A percentile compares a stretch with the other conserved stretches of the same genome.
Conservation (phyloP, 2,797 vertebrate genomes). For the Menidia menidia region DNA sequence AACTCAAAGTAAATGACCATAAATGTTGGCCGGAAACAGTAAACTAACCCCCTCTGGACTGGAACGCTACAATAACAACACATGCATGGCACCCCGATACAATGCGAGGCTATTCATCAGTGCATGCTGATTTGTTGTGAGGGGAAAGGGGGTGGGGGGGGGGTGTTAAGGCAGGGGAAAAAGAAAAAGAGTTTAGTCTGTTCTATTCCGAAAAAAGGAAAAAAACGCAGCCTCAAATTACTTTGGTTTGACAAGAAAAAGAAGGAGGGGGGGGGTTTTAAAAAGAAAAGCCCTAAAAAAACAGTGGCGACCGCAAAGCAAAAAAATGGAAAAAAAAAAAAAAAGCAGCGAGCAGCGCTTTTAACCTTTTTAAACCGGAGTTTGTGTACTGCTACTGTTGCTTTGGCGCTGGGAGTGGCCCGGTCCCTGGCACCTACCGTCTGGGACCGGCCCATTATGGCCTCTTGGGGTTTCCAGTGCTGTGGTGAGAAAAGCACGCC, state of each 20-base stretch:
- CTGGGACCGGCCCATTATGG: slow-evolving; percentile 77
- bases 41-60: background rate
- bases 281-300: slow-evolving; percentile 86
- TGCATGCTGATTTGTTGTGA: background rate
- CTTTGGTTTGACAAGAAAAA: slow-evolving; percentile 83
- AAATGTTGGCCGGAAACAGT: too few species aligned
- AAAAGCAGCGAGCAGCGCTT: slow-evolving; percentile 81
- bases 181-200: slow-evolving; percentile 84
- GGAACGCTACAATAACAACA: background rate
- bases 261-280: slow-evolving; percentile 80
- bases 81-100: background rate
- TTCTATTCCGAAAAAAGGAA: slow-evolving; percentile 81
- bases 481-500: slow-evolving; percentile 76
- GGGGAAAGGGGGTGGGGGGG: slow-evolving; percentile 17
- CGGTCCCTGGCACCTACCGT: slow-evolving; percentile 78
- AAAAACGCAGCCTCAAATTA: slow-evolving; percentile 84
- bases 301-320: slow-evolving; percentile 82
- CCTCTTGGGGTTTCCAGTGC: slow-evolving; percentile 81
- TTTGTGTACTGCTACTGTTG: slow-evolving; percentile 79
- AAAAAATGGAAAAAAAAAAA: slow-evolving; percentile 85
- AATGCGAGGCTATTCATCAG: slow-evolving; percentile 1
- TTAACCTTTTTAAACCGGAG: slow-evolving; percentile 83
- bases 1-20: too few species aligned
- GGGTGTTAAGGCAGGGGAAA: slow-evolving; percentile 69
- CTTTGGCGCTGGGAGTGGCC: slow-evolving; percentile 79